Percentiles rank a stretch among this genome's conserved stretches.
These are phyloP conservation scores for Leucoma salicis DNA, from an alignment of 2,888 invertebrate species.

Conservation along the genomic window DNA sequence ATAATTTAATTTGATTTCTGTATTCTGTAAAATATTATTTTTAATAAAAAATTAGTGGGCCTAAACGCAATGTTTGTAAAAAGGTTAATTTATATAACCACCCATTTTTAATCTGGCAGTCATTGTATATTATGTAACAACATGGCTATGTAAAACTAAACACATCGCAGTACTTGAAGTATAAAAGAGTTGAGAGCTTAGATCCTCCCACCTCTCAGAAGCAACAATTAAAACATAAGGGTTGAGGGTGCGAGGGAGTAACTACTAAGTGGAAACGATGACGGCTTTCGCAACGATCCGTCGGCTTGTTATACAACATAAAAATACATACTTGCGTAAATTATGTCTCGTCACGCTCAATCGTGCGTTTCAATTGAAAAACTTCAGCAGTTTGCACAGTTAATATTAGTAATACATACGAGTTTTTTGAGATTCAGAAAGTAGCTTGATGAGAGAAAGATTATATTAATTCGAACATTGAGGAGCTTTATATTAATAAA, in stretches of 20 bases:
- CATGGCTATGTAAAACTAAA: constrained; percentile 36
- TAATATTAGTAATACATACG: background rate
- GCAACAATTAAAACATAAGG: constrained; percentile 77
- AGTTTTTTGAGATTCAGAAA: background rate
- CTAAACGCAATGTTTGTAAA: too few species aligned
- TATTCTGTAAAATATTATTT: too few species aligned
- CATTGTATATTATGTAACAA: constrained; percentile 29
- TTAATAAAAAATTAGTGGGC: too few species aligned
- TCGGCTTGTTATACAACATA: constrained; percentile 49
- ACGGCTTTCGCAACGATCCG: constrained; percentile 45
- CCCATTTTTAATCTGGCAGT: constrained; percentile 41
- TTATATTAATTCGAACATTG: background rate
- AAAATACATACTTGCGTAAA: constrained; percentile 64
- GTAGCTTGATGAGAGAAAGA: background rate
- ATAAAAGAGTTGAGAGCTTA: constrained; percentile 65
- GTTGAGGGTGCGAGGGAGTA: constrained; percentile 57
- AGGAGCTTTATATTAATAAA: background rate
- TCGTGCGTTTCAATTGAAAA: constrained; percentile 33
- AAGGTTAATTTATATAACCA: background rate
- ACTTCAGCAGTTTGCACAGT: constrained; percentile 7
- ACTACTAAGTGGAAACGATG: constrained; percentile 74
- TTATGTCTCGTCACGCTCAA: constrained; percentile 60
- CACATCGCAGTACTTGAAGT: constrained; percentile 50
- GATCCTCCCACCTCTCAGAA: constrained; percentile 75
- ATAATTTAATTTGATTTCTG: too few species aligned